phyloP scores from a whole-genome alignment of 2,888 invertebrate genomes.

The Eupithecia subfuscata region DNA sequence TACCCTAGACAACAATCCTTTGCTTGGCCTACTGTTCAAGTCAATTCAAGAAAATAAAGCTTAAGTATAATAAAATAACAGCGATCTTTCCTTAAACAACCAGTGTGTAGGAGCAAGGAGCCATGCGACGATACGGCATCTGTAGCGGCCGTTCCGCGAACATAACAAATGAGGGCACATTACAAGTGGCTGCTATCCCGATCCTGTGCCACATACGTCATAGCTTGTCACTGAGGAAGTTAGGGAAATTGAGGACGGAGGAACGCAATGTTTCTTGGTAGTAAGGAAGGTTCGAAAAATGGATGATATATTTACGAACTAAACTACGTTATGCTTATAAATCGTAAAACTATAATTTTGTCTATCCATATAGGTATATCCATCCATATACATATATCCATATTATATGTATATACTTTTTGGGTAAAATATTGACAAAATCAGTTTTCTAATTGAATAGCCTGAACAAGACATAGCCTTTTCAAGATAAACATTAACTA shows the following conservation, averaged over 20 bases:
- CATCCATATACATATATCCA: too few species aligned
- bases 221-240: slow-evolving; percentile 41
- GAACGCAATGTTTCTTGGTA: neutral
- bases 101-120: neutral
- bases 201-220: slow-evolving; percentile 60
- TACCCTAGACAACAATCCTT: too few species aligned
- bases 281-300: neutral
- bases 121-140: slow-evolving; percentile 54
- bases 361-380: too few species aligned
- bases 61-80: too few species aligned
- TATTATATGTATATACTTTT: too few species aligned
- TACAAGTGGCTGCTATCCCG: slow-evolving; percentile 58
- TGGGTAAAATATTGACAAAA: neutral
- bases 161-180: slow-evolving; percentile 78
- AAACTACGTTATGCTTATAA: neutral
- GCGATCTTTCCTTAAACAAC: neutral
- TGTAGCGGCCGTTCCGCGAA: slow-evolving; percentile 66
- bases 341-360: neutral
- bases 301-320: neutral
- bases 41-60: too few species aligned
- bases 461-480: neutral
- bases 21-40: too few species aligned
- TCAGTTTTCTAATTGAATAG: neutral
- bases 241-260: slow-evolving; percentile 25
- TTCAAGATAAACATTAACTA: neutral